Evolutionary conservation across 2,113 vertebrate species (phyloP).

Genomic region (Haemorhous mexicanus): DNA sequence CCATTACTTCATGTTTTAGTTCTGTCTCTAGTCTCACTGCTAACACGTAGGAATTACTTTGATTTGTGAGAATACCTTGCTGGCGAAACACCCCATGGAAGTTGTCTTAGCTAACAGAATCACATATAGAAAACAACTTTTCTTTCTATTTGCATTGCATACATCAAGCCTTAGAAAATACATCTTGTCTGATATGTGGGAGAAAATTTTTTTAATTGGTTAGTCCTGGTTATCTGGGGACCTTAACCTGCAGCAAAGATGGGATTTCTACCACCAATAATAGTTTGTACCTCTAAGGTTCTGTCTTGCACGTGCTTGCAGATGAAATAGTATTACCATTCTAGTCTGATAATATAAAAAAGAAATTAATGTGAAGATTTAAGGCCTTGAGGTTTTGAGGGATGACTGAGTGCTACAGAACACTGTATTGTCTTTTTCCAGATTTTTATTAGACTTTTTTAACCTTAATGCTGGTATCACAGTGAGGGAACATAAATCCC

Average conservation of each 20-base stretch:
- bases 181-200: accelerated
- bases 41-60: neutral
- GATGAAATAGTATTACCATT: neutral
- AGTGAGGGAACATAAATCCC: neutral
- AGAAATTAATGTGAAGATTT: neutral
- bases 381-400: neutral
- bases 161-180: neutral
- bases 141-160: neutral
- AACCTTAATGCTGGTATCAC: neutral
- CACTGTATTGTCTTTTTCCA: neutral
- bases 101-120: neutral
- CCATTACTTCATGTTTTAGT: neutral
- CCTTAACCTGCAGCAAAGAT: neutral
- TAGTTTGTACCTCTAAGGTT: neutral
- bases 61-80: neutral
- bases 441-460: neutral
- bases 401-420: neutral
- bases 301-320: neutral
- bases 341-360: neutral
- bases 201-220: neutral
- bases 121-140: neutral
- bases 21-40: neutral
- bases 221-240: neutral
- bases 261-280: neutral
- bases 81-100: neutral